Evolutionary conservation across 2,888 invertebrate species (phyloP).

Genomic region (Drosophila bunnanda): DNA sequence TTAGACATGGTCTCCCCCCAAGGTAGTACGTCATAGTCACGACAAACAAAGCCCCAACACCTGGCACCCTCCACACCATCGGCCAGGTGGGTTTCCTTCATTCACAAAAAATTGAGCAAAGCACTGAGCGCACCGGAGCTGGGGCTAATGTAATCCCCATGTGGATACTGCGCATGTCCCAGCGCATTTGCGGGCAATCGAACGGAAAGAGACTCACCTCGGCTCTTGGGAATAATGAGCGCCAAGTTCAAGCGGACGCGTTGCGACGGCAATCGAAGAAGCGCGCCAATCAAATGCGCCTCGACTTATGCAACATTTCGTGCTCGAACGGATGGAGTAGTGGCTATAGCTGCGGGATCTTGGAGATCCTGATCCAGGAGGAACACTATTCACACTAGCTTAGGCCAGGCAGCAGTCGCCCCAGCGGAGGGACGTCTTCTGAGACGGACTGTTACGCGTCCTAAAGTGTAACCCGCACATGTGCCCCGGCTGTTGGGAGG

Average conservation of each 20-base stretch:
- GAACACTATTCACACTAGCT: conserved; percentile 10
- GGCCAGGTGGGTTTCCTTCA: conserved; percentile 42
- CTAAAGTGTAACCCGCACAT: conserved; percentile 98
- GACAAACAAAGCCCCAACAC: conserved; percentile 9
- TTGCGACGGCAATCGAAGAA: conserved; percentile 62
- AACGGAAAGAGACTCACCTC: conserved; percentile 65
- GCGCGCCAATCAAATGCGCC: conserved; percentile 80
- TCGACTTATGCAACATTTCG: conserved; percentile 80
- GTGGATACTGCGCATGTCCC: conserved; percentile 68
- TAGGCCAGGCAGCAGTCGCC: conserved; percentile 91
- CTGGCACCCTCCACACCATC: conserved; percentile 3
- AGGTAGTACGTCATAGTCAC: conserved; percentile 36
- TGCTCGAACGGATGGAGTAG: conserved; percentile 26
- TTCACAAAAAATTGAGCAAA: conserved; percentile 63
- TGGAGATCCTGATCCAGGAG: conserved; percentile 17
- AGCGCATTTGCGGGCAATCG: conserved; percentile 61
- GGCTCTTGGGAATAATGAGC: conserved; percentile 41
- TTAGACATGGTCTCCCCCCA: conserved; percentile 12
- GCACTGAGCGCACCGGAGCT: conserved; percentile 25
- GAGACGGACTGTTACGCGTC: conserved; percentile 98
- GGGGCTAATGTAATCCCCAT: conserved; percentile 6
- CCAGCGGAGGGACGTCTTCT: conserved; percentile 98
- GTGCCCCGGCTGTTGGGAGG: conserved; percentile 86
- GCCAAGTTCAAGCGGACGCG: conserved; percentile 74
- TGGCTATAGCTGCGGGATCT: not conserved